These are phyloP conservation scores for Stigmatopora nigra DNA, from an alignment of 2,113 vertebrate genomes.

Conservation along the genomic window DNA sequence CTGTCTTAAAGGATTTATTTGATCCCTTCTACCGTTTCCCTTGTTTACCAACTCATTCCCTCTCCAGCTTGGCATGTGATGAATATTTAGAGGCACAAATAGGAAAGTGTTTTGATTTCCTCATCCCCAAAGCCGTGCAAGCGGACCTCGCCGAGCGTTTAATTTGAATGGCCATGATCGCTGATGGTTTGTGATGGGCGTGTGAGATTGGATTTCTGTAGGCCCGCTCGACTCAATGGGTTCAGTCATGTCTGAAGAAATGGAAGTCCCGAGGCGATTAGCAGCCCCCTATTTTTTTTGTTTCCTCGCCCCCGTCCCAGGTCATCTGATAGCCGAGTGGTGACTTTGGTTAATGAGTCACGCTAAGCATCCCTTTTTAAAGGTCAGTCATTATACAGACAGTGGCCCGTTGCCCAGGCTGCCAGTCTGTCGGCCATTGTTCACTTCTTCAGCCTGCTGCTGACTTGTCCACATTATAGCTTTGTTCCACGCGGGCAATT, in stretches of 20 bases:
- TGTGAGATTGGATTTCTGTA: constrained; percentile 71
- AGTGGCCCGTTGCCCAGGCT: constrained; percentile 58
- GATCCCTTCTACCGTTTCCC: constrained; percentile 49
- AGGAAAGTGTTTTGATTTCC: constrained; percentile 58
- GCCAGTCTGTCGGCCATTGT: constrained; percentile 62
- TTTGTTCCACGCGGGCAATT: constrained; percentile 42
- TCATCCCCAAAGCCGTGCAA: constrained; percentile 36
- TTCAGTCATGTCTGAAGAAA: constrained; percentile 71
- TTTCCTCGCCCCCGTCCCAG: constrained; percentile 65
- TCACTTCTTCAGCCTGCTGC: constrained; percentile 35
- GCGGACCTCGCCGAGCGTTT: constrained; percentile 59
- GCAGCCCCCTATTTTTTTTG: constrained; percentile 56
- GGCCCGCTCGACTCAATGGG: constrained; percentile 68
- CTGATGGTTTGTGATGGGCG: constrained; percentile 61
- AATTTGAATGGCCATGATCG: constrained; percentile 65
- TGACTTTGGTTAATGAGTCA: constrained; percentile 72
- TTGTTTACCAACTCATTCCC: constrained; percentile 41
- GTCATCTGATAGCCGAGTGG: constrained; percentile 73
- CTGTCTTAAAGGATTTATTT: constrained; percentile 64
- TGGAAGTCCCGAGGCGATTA: constrained; percentile 68
- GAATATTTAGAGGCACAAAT: constrained; percentile 69
- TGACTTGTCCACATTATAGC: constrained; percentile 50
- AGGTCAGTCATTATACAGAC: constrained; percentile 74
- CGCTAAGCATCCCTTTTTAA: constrained; percentile 70
- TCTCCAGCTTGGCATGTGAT: constrained; percentile 39